Conservation (phyloP, 2,888 invertebrate species). For the Brachyptera putata region DNA sequence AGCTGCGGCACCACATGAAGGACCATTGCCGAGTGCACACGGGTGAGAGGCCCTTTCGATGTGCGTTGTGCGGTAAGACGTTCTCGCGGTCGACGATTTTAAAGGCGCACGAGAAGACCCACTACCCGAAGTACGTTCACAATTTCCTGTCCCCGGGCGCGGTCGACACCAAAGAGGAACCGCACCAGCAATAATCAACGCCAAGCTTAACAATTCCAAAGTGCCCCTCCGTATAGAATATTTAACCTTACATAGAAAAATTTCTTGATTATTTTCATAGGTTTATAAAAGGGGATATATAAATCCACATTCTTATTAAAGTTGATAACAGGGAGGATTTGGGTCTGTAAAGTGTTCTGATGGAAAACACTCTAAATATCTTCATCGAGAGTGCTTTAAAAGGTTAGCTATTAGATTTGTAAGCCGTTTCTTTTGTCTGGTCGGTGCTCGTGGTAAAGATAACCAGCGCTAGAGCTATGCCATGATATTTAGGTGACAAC, state of each 20-base stretch:
- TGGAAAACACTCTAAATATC: slow-evolving; percentile 31
- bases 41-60: slow-evolving; percentile 85
- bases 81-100: slow-evolving; percentile 87
- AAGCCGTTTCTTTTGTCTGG: slow-evolving; percentile 30
- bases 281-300: slow-evolving; percentile 27
- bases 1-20: slow-evolving; percentile 89
- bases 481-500: slow-evolving; percentile 21
- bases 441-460: slow-evolving; percentile 12
- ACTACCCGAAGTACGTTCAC: slow-evolving; percentile 86
- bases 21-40: slow-evolving; percentile 91
- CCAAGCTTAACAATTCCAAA: slow-evolving; percentile 26
- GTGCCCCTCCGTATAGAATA: slow-evolving; percentile 24
- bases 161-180: slow-evolving; percentile 74
- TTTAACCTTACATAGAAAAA: slow-evolving; percentile 25
- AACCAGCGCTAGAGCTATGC: slow-evolving; percentile 23
- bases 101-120: slow-evolving; percentile 90
- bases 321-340: not conserved
- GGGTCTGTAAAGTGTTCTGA: slow-evolving; percentile 23
- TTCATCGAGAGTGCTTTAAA: slow-evolving; percentile 30
- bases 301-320: slow-evolving; percentile 11
- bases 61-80: slow-evolving; percentile 84
- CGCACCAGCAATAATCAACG: slow-evolving; percentile 50
- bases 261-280: slow-evolving; percentile 32
- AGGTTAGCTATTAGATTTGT: slow-evolving; percentile 20
- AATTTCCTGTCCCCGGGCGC: slow-evolving; percentile 85